These are phyloP conservation scores for Heliconius aoede DNA, from an alignment of 2,888 invertebrate genomes.

Conservation along the genomic window DNA sequence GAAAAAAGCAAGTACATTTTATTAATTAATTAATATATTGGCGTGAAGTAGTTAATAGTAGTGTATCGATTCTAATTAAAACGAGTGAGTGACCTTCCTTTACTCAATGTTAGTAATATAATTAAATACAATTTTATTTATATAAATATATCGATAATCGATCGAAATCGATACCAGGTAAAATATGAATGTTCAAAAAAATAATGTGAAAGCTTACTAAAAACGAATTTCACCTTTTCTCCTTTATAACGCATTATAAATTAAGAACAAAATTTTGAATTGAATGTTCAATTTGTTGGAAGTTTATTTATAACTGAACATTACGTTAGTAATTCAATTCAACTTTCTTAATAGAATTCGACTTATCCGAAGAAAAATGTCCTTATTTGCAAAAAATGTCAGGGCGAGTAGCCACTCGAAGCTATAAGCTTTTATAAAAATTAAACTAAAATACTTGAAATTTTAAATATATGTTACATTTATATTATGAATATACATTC, in stretches of 20 bases:
- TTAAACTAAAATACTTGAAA: too few species aligned
- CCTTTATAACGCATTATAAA: slow-evolving; percentile 7
- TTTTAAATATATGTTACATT: too few species aligned
- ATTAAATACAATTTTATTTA: not conserved
- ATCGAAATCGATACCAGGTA: not conserved
- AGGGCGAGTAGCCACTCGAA: too few species aligned
- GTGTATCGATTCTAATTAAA: not conserved
- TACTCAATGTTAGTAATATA: not conserved
- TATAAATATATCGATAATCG: not conserved
- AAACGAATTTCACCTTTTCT: slow-evolving; percentile 21
- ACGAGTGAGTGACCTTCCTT: not conserved
- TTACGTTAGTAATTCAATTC: too few species aligned
- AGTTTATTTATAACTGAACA: not conserved
- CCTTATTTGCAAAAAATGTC: too few species aligned
- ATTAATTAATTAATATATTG: not conserved
- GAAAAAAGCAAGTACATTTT: not conserved
- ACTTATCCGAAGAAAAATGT: too few species aligned
- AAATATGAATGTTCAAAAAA: not conserved
- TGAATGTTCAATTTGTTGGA: slow-evolving; percentile 1
- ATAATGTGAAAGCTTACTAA: slow-evolving; percentile 15
- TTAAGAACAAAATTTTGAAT: slow-evolving; percentile 6
- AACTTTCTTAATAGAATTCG: too few species aligned
- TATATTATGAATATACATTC: too few species aligned
- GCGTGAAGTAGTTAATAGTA: not conserved
- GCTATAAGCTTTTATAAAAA: too few species aligned